A percentile compares a stretch with the other conserved stretches of the same genome.
phyloP scores from a whole-genome alignment of 1,140 invertebrate species.

The Anagrus nilaparvatae region DNA sequence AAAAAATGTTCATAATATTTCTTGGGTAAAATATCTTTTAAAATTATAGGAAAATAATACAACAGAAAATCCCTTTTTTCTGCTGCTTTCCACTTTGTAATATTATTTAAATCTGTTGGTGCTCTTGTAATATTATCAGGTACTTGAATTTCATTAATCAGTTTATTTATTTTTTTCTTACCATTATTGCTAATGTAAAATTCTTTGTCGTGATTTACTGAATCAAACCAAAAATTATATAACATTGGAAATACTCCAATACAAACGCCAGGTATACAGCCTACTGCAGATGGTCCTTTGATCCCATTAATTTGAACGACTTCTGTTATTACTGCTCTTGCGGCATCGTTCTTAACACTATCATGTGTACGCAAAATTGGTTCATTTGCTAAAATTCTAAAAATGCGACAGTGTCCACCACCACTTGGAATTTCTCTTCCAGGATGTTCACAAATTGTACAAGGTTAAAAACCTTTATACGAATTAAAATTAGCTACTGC shows the following conservation, averaged over 20 bases:
- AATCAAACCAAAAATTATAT: conserved; percentile 6
- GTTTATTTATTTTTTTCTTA: neutral
- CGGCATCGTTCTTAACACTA: neutral
- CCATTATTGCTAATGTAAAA: neutral
- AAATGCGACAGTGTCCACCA: neutral
- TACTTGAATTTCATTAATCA: conserved; percentile 3
- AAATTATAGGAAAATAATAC: conserved; percentile 10
- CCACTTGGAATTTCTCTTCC: neutral
- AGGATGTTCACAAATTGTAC: conserved; percentile 6
- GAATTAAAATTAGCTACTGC: neutral
- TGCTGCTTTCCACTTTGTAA: conserved; percentile 7
- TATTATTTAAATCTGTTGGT: conserved; percentile 5
- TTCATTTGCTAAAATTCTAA: neutral
- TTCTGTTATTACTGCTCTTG: neutral
- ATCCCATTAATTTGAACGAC: conserved; percentile 1
- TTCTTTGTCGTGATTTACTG: neutral
- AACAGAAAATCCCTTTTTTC: conserved; percentile 13
- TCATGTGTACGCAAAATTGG: neutral
- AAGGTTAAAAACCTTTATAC: conserved; percentile 4
- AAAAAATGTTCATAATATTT: conserved; percentile 13
- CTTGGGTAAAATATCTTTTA: conserved; percentile 4
- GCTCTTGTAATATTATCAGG: conserved; percentile 7
- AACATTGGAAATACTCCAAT: neutral
- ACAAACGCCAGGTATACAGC: neutral
- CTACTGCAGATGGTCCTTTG: neutral